Evolutionary conservation across 1,140 invertebrate genomes (phyloP).

Genomic region (Drosophila eugracilis): DNA sequence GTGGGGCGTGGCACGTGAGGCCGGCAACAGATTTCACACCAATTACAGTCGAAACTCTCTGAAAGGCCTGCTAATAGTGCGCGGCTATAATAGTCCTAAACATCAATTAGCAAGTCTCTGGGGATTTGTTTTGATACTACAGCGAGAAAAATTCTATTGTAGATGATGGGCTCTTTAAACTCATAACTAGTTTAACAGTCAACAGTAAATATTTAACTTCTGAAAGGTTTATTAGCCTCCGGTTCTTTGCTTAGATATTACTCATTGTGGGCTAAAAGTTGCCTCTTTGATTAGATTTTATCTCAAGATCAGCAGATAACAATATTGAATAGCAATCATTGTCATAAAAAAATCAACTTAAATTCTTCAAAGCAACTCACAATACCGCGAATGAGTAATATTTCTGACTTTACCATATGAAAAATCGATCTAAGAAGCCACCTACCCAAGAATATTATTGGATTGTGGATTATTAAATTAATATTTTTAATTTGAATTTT

Average conservation of each 20-base stretch:
- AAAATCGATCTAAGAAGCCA: too few relatives aligned
- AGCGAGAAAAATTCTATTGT: slow-evolving; percentile 16
- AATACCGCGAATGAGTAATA: not conserved
- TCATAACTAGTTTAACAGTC: slow-evolving; percentile 7
- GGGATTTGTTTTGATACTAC: slow-evolving; percentile 22
- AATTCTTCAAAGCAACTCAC: not conserved
- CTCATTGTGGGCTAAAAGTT: not conserved
- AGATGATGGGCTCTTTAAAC: not conserved
- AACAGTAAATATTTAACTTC: slow-evolving; percentile 17
- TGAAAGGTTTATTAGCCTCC: slow-evolving; percentile 12
- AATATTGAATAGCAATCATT: too few relatives aligned
- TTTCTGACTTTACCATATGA: not conserved
- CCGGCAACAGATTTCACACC: slow-evolving; percentile 49
- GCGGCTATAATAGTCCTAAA: slow-evolving; percentile 35
- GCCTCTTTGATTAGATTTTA: not conserved
- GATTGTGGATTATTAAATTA: too few relatives aligned
- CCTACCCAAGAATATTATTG: too few relatives aligned
- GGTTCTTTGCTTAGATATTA: slow-evolving; percentile 5
- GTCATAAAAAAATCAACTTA: too few relatives aligned
- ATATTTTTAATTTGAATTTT: too few relatives aligned
- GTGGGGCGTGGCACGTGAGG: slow-evolving; percentile 32
- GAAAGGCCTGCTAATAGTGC: slow-evolving; percentile 39
- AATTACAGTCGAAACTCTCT: slow-evolving; percentile 31
- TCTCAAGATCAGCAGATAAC: not conserved
- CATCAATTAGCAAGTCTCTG: slow-evolving; percentile 58